Evolutionary conservation across 2,888 invertebrate genomes (phyloP).

Genomic region (Operophtera brumata): DNA sequence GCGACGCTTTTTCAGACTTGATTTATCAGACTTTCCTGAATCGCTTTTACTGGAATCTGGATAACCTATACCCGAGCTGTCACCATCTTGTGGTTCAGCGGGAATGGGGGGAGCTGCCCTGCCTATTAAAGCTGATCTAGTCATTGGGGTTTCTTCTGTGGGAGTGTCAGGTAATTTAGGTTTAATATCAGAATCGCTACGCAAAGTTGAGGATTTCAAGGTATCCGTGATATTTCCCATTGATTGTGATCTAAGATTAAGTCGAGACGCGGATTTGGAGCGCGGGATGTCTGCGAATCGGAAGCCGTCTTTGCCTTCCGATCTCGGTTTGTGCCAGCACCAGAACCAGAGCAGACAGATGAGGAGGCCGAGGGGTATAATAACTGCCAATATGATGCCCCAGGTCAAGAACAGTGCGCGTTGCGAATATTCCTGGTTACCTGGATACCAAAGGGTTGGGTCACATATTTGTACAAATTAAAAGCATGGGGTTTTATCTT

Average conservation of each 20-base stretch:
- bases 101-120: slow-evolving; percentile 61
- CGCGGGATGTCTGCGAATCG: slow-evolving; percentile 78
- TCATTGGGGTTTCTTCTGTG: slow-evolving; percentile 60
- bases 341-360: slow-evolving; percentile 83
- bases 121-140: slow-evolving; percentile 41
- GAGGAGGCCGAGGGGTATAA: slow-evolving; percentile 84
- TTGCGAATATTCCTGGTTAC: slow-evolving; percentile 85
- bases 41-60: slow-evolving; percentile 77
- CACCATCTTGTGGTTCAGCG: slow-evolving; percentile 61
- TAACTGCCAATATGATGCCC: slow-evolving; percentile 86
- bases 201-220: slow-evolving; percentile 67
- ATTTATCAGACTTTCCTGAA: slow-evolving; percentile 75
- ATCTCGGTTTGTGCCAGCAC: slow-evolving; percentile 80
- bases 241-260: slow-evolving; percentile 77
- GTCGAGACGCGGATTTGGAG: slow-evolving; percentile 81
- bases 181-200: slow-evolving; percentile 63
- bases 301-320: slow-evolving; percentile 81
- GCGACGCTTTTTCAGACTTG: slow-evolving; percentile 82
- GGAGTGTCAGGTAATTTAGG: slow-evolving; percentile 62
- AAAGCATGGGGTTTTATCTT: background rate
- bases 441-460: slow-evolving; percentile 60
- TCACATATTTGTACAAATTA: slow-evolving; percentile 23
- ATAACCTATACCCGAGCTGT: slow-evolving; percentile 77
- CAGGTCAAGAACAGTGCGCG: slow-evolving; percentile 87
- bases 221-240: slow-evolving; percentile 79